Percentiles rank a stretch among this genome's conserved stretches.
phyloP scores from a whole-genome alignment of 64 coral and sea anemone species.

The Catalaphyllia jardinei region DNA sequence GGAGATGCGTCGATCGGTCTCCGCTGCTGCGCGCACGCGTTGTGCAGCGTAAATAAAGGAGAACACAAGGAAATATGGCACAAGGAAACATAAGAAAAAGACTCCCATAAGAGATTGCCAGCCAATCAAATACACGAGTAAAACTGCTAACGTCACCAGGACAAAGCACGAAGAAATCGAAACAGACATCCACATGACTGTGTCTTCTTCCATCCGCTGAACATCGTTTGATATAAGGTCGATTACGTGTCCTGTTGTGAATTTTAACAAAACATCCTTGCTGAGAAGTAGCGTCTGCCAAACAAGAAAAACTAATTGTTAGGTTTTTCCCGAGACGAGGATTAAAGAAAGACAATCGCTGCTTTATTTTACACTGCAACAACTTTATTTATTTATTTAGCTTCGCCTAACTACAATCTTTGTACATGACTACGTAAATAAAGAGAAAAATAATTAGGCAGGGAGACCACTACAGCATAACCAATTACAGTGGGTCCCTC shows the following conservation, averaged over 20 bases:
- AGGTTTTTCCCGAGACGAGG: not conserved
- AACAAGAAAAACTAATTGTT: not conserved
- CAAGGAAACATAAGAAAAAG: not conserved
- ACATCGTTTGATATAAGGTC: not conserved
- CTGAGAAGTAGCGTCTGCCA: not conserved
- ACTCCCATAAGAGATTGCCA: not conserved
- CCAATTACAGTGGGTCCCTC: too few species aligned
- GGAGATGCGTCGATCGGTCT: not conserved
- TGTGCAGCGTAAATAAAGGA: not conserved
- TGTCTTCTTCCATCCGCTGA: not conserved
- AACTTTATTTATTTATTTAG: too few species aligned
- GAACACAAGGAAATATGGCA: not conserved
- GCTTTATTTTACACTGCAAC: too few species aligned
- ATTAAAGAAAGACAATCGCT: not conserved
- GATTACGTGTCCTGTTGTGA: not conserved
- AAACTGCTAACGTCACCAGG: not conserved
- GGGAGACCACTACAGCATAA: too few species aligned
- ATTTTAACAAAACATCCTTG: not conserved
- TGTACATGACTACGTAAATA: too few species aligned
- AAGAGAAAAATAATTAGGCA: too few species aligned
- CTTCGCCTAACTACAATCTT: too few species aligned
- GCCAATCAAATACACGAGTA: not conserved
- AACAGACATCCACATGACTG: not conserved
- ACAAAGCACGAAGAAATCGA: not conserved
- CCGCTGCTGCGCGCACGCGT: not conserved